phyloP scores from a whole-genome alignment of 2,888 invertebrate genomes.

The Oxystoma pomonae region DNA sequence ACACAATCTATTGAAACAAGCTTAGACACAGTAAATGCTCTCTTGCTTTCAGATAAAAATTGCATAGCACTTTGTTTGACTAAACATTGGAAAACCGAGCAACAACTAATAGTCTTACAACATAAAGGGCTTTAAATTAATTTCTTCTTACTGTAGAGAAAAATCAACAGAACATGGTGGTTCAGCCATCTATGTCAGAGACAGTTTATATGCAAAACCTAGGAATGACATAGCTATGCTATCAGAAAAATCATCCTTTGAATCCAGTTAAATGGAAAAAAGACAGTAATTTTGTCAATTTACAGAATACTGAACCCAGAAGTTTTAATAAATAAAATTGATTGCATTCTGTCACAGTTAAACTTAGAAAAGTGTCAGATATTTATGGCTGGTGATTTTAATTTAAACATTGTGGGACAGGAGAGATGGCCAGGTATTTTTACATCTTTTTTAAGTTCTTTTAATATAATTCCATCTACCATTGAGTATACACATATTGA shows the following conservation, averaged over 20 bases:
- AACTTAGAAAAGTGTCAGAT: background rate
- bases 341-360: background rate
- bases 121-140: background rate
- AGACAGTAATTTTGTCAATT: background rate
- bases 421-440: background rate
- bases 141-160: background rate
- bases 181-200: background rate
- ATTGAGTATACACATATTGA: background rate
- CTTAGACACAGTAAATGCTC: background rate
- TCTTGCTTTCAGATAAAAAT: background rate
- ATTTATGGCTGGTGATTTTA: background rate
- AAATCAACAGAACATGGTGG: background rate
- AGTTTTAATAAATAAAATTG: background rate
- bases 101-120: background rate
- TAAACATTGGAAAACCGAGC: background rate
- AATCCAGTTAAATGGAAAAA: background rate
- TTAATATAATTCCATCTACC: background rate
- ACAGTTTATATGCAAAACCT: background rate
- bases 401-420: background rate
- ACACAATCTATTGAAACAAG: background rate
- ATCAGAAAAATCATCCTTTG: background rate
- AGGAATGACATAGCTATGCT: background rate
- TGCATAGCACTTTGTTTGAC: background rate
- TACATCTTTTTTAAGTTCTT: background rate
- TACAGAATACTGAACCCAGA: background rate